Base-by-base conservation (phyloP, 2,797 vertebrate genomes). In the Neosilurus hyrtlii region DNA sequence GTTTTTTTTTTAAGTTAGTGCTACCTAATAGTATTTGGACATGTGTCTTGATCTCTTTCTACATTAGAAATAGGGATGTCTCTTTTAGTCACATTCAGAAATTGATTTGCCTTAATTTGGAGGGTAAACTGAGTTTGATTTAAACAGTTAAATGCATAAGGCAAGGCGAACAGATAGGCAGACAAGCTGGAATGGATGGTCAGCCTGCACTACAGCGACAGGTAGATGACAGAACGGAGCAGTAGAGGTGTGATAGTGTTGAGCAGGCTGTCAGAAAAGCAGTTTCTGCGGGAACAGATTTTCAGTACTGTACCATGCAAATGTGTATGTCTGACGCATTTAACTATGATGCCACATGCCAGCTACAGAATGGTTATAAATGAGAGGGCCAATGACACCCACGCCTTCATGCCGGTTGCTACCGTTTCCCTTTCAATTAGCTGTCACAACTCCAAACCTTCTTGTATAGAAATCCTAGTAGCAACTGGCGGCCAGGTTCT, bases 391-490 rank as follows among this genome's bases (percentile, higher is more conserved):
- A 52, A 57, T 59, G 68, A 83, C 20, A 65, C 67, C 56, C 30
- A 62, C 11, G 51, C 83, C 82, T 79, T 90, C 89, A 89, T 90
- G 90, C 91, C 90, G 92, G 92, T 93, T 93, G 84, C 89, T 87
- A 89, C 89, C 87, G 86, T 91, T 92, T 93, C 89, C 89, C 93
- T 95, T 95, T 94, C 93, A 94, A 94, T 94, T 94, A 94, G 91
- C 88, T 85, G 90, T 90, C 92, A 88, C 91, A 87, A 89, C 77
- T 78, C 89, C 87, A 86, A 88, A 91, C 91, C 16, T 59, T 56
- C 86, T 90, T 89, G 89, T 86, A 82, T 84, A 86, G 87, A 87
- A 91, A 91, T 91, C 85, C 88, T 84, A 87, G 43, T 54, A 57
- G 80, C 62, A 66, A 70, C 62, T 80, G 62, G 70, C 72, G 12